Base-by-base conservation (phyloP, 2,113 vertebrate genomes). In the Tonatia bakeri region DNA sequence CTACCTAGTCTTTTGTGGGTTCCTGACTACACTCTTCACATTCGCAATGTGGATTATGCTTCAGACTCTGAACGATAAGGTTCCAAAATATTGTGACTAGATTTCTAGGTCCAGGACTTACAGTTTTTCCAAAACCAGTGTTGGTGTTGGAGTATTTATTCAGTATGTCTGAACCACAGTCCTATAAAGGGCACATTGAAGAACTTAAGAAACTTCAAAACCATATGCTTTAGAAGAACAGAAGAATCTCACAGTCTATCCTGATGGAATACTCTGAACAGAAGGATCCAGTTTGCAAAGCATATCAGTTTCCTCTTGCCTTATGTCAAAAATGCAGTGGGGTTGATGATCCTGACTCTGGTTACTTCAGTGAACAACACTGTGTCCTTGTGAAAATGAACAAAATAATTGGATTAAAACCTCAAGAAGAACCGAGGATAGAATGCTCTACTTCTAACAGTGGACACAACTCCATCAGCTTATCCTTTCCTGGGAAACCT, bases 41-140 rank as follows among this genome's bases (percentile, higher is more conserved):
- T 99, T 99, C 96, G 99, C 99, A 50, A 99, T 99, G 99, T 99
- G 99, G 99, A 99, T 98, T 94, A 98, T 99, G 99, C 99, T 99
- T 97, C 99, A 99, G 98, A 99, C 99, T 17, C 98, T 99, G 98
- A 99, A 99, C 81, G 99, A 98, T 84, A 97, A 99, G 26, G 98
- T 98, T 95, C 99, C 99, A 8, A 99, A 98, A 97, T 99, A 99
- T 2, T 98, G 98, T 40, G 99, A 99, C 98, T 98, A 99, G 38
- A 99, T 99, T 94, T 98, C 99, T 84, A 98, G 94, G 94, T 97
- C 99, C 99, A 99, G 99, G 99, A 64, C 28, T 64, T 13, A 28
- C 10, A 12, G 28, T 64, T 64, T 64, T 15, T 64, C 61, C 28
- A 31, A 64, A 64, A 64, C 61, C 28, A 33, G 61, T 33, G 61